Conservation (phyloP, 2,113 vertebrate species). For the Heterochromis multidens region DNA sequence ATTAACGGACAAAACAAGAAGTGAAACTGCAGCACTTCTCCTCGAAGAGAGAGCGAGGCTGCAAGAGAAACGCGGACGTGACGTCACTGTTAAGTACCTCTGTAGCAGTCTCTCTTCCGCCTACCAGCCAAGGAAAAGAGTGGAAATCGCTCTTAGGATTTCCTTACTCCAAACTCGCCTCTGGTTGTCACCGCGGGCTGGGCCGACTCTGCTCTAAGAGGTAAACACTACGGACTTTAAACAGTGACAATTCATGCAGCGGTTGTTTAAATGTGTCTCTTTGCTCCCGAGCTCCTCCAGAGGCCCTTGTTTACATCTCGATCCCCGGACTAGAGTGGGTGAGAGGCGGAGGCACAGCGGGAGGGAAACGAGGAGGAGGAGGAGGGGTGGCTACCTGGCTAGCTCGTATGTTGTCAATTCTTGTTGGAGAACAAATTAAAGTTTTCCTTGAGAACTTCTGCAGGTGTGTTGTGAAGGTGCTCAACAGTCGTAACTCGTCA, state of each 20-base stretch:
- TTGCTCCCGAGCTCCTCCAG: not conserved
- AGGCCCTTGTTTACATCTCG: conserved; percentile 82
- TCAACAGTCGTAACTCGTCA: not conserved
- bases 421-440: not conserved
- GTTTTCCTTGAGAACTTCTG: not conserved
- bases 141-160: conserved; percentile 34
- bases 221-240: conserved; percentile 46
- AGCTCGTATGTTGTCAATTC: not conserved
- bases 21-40: not conserved
- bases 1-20: not conserved
- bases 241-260: not conserved
- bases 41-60: not conserved
- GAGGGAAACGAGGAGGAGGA: not conserved
- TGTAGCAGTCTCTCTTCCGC: conserved; percentile 63
- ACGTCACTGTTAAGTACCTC: conserved; percentile 57
- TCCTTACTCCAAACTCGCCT: not conserved
- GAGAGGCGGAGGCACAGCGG: conserved; percentile 42
- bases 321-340: conserved; percentile 72
- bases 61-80: conserved; percentile 62
- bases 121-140: conserved; percentile 37
- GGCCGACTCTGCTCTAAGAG: conserved; percentile 28
- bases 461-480: not conserved
- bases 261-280: not conserved
- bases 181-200: conserved; percentile 2
- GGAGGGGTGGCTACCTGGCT: not conserved